Evolutionary conservation across 2,113 vertebrate species (phyloP).

Genomic region (Salminus brasiliensis): DNA sequence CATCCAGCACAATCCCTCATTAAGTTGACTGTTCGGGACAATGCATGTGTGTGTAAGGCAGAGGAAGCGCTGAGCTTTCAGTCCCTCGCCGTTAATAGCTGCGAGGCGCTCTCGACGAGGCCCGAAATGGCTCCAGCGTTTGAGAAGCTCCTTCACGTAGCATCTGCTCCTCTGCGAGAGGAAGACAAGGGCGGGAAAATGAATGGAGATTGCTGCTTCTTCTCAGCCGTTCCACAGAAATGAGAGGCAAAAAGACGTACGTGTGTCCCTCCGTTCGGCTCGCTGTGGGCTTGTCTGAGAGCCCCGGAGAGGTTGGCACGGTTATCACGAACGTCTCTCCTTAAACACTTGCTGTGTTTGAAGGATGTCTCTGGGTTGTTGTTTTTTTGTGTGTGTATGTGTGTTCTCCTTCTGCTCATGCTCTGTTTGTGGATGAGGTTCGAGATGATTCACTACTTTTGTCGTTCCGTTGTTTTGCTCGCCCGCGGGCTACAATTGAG

Average conservation of each 20-base stretch:
- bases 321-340: conserved; percentile 26
- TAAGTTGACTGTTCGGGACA: conserved; percentile 59
- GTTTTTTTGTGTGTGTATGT: no score
- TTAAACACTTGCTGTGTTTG: conserved; percentile 49
- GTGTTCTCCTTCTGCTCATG: neutral
- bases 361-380: no score
- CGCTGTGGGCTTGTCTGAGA: conserved; percentile 50
- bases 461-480: conserved; percentile 66
- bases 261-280: conserved; percentile 48
- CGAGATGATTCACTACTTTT: conserved; percentile 54
- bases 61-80: conserved; percentile 37
- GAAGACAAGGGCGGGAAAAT: conserved; percentile 66
- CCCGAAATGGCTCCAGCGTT: conserved; percentile 64
- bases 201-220: conserved; percentile 75
- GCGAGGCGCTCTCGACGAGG: conserved; percentile 61
- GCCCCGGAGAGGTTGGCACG: neutral
- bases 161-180: conserved; percentile 70
- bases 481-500: conserved; percentile 71
- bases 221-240: conserved; percentile 63
- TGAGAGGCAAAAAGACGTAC: conserved; percentile 54
- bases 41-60: conserved; percentile 50
- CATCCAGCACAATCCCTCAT: conserved; percentile 62
- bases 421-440: conserved; percentile 49
- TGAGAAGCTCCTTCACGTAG: conserved; percentile 70
- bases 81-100: conserved; percentile 66